phyloP scores from a whole-genome alignment of 2,113 vertebrate species.

The Apteryx owenii region DNA sequence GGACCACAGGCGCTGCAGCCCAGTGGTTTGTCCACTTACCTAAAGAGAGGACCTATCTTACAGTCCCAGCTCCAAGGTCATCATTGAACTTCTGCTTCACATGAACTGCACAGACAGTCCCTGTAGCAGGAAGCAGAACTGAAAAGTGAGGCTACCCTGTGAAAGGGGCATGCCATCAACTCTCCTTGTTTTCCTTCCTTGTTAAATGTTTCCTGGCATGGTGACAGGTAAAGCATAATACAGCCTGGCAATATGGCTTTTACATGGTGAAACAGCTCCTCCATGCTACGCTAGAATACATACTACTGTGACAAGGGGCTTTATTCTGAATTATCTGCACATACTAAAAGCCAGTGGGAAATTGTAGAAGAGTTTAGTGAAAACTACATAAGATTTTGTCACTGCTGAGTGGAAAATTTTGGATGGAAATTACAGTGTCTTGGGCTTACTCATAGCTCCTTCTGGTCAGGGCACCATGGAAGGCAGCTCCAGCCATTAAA shows the following conservation, averaged over 20 bases:
- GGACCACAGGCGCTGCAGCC: neutral
- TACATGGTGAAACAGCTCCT: conserved; percentile 60
- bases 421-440: conserved; percentile 29
- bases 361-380: conserved; percentile 52
- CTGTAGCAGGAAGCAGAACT: neutral
- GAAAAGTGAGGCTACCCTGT: neutral
- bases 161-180: neutral
- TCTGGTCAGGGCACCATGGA: neutral
- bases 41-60: neutral
- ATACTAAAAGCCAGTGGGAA: conserved; percentile 63
- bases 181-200: conserved; percentile 34
- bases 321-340: conserved; percentile 66
- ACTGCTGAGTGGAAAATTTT: conserved; percentile 29
- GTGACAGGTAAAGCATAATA: conserved; percentile 72
- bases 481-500: conserved; percentile 33
- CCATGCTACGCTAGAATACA: conserved; percentile 40
- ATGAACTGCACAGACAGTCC: neutral
- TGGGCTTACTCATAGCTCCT: conserved; percentile 49
- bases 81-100: accelerated
- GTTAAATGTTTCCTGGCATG: conserved; percentile 60
- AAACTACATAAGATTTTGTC: conserved; percentile 53
- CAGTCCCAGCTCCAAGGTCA: neutral
- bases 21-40: neutral
- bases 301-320: conserved; percentile 66
- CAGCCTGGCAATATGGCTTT: conserved; percentile 70